A percentile compares a stretch with the other conserved stretches of the same genome.
These are phyloP conservation scores for Ladona fulva DNA, from an alignment of 1,140 invertebrate species.

Conservation along the genomic window DNA sequence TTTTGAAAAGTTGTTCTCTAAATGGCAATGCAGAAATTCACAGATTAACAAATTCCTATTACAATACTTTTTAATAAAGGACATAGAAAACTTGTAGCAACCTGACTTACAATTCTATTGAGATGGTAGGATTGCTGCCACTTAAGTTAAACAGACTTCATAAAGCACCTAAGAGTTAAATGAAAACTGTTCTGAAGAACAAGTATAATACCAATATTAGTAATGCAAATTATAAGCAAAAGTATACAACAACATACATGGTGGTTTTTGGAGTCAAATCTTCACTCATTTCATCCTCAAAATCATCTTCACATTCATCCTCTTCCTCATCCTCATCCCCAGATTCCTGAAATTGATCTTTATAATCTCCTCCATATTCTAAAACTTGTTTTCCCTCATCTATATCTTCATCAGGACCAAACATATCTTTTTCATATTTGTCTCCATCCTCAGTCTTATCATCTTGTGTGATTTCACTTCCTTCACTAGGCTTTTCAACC, in stretches of 20 bases:
- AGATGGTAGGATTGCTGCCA: no score
- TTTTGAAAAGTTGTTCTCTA: no score
- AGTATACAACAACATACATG: not conserved
- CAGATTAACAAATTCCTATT: no score
- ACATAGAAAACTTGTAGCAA: no score
- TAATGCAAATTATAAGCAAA: no score
- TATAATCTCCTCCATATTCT: not conserved
- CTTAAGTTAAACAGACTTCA: no score
- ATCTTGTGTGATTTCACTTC: not conserved
- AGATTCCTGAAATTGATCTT: not conserved
- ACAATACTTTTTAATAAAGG: no score
- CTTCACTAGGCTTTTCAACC: not conserved
- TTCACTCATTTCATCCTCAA: not conserved
- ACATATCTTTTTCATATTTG: not conserved
- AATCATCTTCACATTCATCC: not conserved
- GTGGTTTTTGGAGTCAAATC: not conserved
- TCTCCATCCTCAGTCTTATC: not conserved
- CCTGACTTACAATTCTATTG: no score
- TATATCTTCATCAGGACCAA: not conserved
- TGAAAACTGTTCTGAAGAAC: no score
- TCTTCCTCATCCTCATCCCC: not conserved
- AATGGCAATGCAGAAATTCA: no score
- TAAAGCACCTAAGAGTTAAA: no score
- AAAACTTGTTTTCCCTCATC: not conserved
- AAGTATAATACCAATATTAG: no score